Evolutionary conservation across 2,113 vertebrate species (phyloP).

Genomic region (Telmatochromis sp.): DNA sequence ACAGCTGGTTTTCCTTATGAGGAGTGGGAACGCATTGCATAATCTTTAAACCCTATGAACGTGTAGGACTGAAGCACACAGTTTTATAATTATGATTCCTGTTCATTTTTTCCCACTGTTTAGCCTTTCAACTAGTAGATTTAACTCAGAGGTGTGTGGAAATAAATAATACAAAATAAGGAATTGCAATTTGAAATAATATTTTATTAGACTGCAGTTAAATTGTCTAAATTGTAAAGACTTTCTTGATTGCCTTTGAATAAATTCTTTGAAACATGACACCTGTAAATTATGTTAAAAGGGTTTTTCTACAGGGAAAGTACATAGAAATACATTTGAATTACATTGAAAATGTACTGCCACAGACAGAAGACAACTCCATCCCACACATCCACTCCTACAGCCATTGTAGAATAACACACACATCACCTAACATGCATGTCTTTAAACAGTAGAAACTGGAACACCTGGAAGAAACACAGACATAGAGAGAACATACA

Average conservation of each 20-base stretch:
- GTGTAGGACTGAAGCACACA: background rate
- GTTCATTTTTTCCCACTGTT: background rate
- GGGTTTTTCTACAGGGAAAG: background rate
- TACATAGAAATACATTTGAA: background rate
- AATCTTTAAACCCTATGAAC: background rate
- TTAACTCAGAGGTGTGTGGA: background rate
- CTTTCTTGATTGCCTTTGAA: background rate
- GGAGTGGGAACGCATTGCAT: conserved; percentile 38
- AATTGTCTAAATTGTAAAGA: background rate
- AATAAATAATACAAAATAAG: background rate
- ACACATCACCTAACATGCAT: background rate
- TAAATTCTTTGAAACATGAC: background rate
- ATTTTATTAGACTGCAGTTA: background rate
- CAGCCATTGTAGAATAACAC: background rate
- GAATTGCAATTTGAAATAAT: background rate
- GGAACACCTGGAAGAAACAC: background rate
- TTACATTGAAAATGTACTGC: background rate
- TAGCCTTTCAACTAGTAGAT: too few species aligned
- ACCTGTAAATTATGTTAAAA: background rate
- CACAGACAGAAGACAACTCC: background rate
- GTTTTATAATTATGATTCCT: background rate
- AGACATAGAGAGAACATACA: background rate
- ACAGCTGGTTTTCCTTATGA: conserved; percentile 55
- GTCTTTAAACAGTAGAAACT: background rate
- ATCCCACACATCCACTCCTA: background rate